Evolutionary conservation across 2,113 vertebrate species (phyloP).

Genomic region (Eretmochelys imbricata): DNA sequence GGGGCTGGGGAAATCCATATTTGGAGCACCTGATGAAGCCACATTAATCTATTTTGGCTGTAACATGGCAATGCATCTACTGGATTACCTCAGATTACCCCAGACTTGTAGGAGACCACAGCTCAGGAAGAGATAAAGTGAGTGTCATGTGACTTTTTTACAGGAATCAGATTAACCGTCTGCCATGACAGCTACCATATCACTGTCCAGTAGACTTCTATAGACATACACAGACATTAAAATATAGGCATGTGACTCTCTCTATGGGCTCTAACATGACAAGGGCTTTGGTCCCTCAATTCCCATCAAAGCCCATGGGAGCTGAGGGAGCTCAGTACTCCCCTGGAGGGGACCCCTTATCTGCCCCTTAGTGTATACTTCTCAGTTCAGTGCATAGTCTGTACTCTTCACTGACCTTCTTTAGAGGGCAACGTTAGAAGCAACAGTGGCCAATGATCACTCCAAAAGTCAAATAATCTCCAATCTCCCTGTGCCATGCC

Average conservation of each 20-base stretch:
- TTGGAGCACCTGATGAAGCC: not conserved
- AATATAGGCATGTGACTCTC: not conserved
- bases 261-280: not conserved
- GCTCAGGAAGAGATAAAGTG: not conserved
- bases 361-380: not conserved
- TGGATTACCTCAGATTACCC: not conserved
- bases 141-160: not conserved
- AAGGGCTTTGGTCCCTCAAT: not conserved
- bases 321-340: not conserved
- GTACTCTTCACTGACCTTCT: not conserved
- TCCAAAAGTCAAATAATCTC: not conserved
- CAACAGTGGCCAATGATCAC: fast-evolving
- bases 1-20: not conserved
- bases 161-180: not conserved
- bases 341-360: not conserved
- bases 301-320: not conserved
- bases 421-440: not conserved
- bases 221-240: not conserved
- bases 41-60: not conserved
- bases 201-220: not conserved
- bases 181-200: not conserved
- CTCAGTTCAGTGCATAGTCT: not conserved
- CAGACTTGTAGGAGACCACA: not conserved
- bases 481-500: not conserved
- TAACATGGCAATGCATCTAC: not conserved